Evolutionary conservation across 1,140 invertebrate genomes (phyloP).

Genomic region (Bathynomus jamesi): DNA sequence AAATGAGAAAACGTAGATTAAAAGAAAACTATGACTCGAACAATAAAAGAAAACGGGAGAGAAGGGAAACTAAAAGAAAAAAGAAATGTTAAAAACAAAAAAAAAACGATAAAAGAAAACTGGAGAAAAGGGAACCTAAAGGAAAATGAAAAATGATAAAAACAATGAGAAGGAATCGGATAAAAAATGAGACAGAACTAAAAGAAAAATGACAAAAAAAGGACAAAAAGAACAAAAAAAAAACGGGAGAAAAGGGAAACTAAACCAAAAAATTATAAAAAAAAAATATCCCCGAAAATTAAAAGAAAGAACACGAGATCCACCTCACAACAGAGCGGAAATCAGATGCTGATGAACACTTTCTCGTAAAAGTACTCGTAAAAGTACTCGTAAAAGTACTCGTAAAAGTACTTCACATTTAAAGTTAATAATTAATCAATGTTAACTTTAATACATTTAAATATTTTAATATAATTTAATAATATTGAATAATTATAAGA

Average conservation of each 20-base stretch:
- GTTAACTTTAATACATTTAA: no score
- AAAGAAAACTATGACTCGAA: neutral
- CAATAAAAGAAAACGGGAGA: neutral
- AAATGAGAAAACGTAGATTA: neutral
- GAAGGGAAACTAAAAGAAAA: neutral
- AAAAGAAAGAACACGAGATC: neutral
- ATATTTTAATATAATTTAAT: no score
- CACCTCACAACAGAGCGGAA: no score
- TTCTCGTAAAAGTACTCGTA: no score
- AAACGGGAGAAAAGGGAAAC: neutral
- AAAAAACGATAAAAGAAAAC: neutral
- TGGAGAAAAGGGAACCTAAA: neutral
- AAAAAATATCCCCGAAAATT: neutral
- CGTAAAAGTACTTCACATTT: no score
- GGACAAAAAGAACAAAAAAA: neutral
- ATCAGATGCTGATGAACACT: no score
- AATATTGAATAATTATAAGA: no score
- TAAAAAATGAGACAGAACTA: neutral
- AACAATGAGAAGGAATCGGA: neutral
- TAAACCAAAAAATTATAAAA: neutral
- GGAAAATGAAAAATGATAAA: neutral
- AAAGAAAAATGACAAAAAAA: neutral
- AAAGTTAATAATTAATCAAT: no score
- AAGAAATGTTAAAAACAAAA: neutral
- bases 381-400: no score